These are phyloP conservation scores for Ambastaia sidthimunki DNA, from an alignment of 2,797 vertebrate species.

Conservation along the genomic window DNA sequence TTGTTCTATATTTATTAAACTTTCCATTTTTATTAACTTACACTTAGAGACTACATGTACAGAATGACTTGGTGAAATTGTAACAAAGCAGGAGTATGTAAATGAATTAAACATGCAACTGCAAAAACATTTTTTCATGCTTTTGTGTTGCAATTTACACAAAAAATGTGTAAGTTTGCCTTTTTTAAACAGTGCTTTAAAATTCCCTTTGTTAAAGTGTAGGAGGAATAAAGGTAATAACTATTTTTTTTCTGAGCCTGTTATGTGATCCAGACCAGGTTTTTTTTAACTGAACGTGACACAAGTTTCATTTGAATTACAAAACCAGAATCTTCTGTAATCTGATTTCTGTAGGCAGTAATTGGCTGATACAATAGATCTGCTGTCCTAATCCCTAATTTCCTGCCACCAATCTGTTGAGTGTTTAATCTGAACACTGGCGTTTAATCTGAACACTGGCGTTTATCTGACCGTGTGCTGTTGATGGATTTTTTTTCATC, in stretches of 20 bases:
- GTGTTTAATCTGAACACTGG: conserved; percentile 42
- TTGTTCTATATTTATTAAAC: too few species aligned
- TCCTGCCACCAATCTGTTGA: conserved; percentile 44
- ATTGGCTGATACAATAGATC: conserved; percentile 55
- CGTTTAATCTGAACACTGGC: conserved; percentile 41
- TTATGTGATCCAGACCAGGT: conserved; percentile 5
- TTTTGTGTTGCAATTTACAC: too few species aligned
- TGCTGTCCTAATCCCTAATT: conserved; percentile 54
- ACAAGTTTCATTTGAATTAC: conserved; percentile 45
- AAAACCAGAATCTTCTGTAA: conserved; percentile 47
- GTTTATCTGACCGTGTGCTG: conserved; percentile 46
- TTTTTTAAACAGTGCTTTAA: too few species aligned
- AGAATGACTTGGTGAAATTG: too few species aligned
- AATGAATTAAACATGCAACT: too few species aligned
- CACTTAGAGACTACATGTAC: too few species aligned
- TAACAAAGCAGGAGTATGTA: too few species aligned
- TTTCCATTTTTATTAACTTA: too few species aligned
- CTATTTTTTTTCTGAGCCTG: background rate
- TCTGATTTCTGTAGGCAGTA: conserved; percentile 51
- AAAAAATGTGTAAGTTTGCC: too few species aligned
- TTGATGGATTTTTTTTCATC: conserved; percentile 23
- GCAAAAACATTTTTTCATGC: too few species aligned
- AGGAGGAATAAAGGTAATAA: background rate
- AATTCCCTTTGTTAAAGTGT: too few species aligned
- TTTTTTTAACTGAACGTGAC: conserved; percentile 24